Evolutionary conservation across 1,140 invertebrate species (phyloP).

Genomic region (Lepidostoma basale): DNA sequence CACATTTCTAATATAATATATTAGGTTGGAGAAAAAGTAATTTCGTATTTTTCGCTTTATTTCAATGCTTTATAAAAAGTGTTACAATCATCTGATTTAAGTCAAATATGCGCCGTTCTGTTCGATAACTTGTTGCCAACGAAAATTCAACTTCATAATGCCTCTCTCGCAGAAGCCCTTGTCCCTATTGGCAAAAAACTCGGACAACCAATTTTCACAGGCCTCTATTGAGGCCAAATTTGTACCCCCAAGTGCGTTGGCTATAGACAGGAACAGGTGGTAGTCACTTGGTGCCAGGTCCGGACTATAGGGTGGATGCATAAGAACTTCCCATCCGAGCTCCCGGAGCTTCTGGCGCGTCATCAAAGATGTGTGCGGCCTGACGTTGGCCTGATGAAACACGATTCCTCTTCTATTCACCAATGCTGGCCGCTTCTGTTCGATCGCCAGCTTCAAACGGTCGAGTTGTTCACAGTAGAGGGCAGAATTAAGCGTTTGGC

Average conservation of each 20-base stretch:
- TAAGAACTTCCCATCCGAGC: conserved; percentile 6
- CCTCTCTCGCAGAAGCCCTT: background rate
- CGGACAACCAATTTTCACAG: conserved; percentile 8
- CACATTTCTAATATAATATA: background rate
- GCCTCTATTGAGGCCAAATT: conserved; percentile 9
- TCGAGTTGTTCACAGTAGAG: conserved; percentile 6
- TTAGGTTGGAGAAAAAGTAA: background rate
- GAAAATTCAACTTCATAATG: too few species aligned
- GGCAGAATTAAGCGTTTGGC: conserved; percentile 8
- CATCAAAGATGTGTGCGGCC: conserved; percentile 10
- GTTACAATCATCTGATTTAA: background rate
- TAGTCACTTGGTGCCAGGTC: conserved; percentile 5
- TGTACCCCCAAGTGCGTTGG: conserved; percentile 5
- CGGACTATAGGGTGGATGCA: conserved; percentile 6
- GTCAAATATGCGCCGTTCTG: background rate
- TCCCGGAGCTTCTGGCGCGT: conserved; percentile 6
- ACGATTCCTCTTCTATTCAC: conserved; percentile 5
- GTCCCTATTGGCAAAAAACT: conserved; percentile 3
- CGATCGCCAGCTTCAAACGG: conserved; percentile 7
- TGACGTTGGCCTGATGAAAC: conserved; percentile 5
- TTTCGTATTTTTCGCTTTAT: background rate
- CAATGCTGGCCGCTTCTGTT: conserved; percentile 12
- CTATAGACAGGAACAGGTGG: conserved; percentile 8
- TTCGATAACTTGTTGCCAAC: background rate
- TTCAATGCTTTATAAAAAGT: background rate